phyloP scores from a whole-genome alignment of 2,888 invertebrate genomes.

The Xestia ashworthii region DNA sequence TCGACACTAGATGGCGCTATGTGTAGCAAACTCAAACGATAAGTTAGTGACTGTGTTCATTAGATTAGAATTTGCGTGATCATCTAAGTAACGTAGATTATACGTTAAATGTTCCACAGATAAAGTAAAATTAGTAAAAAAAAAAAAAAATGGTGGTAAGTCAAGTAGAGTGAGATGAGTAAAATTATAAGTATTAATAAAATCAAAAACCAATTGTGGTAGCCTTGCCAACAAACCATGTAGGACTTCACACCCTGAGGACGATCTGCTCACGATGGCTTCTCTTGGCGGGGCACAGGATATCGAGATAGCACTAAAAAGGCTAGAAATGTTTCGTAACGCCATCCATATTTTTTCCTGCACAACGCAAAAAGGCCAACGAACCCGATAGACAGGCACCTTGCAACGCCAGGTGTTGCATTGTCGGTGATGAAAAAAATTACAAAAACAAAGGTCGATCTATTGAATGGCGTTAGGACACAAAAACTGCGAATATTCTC shows the following conservation, averaged over 20 bases:
- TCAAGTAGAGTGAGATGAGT: slow-evolving; percentile 51
- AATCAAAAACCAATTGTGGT: slow-evolving; percentile 68
- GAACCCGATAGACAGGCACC: slow-evolving; percentile 68
- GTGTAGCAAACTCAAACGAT: slow-evolving; percentile 17
- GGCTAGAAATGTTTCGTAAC: slow-evolving; percentile 74
- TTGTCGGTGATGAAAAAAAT: slow-evolving; percentile 63
- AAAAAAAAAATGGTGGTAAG: slow-evolving; percentile 44
- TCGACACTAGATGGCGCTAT: slow-evolving; percentile 83
- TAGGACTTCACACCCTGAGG: slow-evolving; percentile 85
- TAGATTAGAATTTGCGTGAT: slow-evolving; percentile 43
- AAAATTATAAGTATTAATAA: slow-evolving; percentile 60
- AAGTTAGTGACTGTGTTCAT: slow-evolving; percentile 13
- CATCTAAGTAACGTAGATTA: slow-evolving; percentile 39
- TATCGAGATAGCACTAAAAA: slow-evolving; percentile 71
- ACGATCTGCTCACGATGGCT: slow-evolving; percentile 81
- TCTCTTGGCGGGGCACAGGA: slow-evolving; percentile 81
- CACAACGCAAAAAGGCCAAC: slow-evolving; percentile 67
- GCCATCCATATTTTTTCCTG: slow-evolving; percentile 71
- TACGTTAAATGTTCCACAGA: slow-evolving; percentile 21
- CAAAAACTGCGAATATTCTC: slow-evolving; percentile 66
- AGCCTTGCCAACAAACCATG: slow-evolving; percentile 87
- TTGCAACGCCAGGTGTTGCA: slow-evolving; percentile 71
- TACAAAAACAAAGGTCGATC: slow-evolving; percentile 70
- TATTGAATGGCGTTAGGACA: slow-evolving; percentile 74
- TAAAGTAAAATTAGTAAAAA: slow-evolving; percentile 29